Conservation (phyloP, 2,797 vertebrate species). For the Hemitrygon akajei region DNA sequence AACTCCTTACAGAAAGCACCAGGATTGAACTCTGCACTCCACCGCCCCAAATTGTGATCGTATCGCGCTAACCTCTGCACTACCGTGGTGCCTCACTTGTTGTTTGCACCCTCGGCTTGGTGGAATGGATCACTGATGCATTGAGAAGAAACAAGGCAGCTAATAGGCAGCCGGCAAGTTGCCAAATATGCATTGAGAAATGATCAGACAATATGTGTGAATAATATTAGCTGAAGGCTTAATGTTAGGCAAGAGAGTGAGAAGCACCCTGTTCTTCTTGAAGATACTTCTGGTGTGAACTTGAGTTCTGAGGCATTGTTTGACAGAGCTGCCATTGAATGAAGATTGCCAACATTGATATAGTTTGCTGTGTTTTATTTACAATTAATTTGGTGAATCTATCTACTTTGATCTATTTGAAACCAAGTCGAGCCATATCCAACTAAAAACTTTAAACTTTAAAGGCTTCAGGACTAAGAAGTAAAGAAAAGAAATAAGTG, state of each 20-base stretch:
- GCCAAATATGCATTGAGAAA: neutral
- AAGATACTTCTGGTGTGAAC: neutral
- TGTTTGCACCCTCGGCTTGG: neutral
- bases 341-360: neutral
- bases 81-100: neutral
- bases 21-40: too few species aligned
- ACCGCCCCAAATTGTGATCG: too few species aligned
- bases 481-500: neutral
- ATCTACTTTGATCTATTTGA: neutral
- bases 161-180: neutral
- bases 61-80: too few species aligned
- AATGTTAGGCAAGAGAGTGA: neutral
- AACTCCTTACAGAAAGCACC: too few species aligned
- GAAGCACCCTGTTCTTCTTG: neutral
- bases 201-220: neutral
- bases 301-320: neutral
- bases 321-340: neutral
- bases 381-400: neutral
- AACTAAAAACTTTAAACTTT: neutral
- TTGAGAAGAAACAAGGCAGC: neutral
- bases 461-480: neutral
- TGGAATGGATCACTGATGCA: neutral
- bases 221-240: neutral
- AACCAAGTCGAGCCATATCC: neutral
- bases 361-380: neutral